Conservation (phyloP, 2,113 vertebrate species). For the Poeciliopsis turrubarensis region DNA sequence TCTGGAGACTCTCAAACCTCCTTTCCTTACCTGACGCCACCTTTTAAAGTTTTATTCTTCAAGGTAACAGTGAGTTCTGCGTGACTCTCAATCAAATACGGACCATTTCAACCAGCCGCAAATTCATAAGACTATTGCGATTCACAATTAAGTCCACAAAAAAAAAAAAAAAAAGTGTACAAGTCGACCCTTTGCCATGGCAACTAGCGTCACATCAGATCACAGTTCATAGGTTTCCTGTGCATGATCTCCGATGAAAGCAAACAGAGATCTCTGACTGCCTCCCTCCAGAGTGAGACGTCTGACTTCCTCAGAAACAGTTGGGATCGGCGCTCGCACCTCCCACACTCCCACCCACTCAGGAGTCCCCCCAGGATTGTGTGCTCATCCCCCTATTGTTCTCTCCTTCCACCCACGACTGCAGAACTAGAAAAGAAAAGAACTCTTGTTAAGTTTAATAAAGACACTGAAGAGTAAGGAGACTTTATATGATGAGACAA, state of each 20-base stretch:
- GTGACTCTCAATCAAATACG: neutral
- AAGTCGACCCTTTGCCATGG: neutral
- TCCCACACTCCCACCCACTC: neutral
- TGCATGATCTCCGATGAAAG: neutral
- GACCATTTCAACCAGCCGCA: neutral
- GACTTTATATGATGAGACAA: neutral
- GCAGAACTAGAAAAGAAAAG: neutral
- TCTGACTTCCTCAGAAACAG: neutral
- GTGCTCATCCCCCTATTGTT: neutral
- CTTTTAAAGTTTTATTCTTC: too few species aligned
- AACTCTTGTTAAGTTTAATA: neutral
- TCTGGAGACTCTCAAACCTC: neutral
- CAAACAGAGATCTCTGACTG: neutral
- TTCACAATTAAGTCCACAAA: neutral
- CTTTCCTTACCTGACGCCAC: too few species aligned
- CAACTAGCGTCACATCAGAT: too few species aligned
- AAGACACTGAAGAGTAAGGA: neutral
- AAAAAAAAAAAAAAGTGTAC: too few species aligned
- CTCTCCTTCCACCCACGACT: neutral
- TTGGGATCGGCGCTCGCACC: neutral
- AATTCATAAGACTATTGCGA: neutral
- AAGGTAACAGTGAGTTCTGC: neutral
- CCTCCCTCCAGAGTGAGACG: neutral
- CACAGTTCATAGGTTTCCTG: neutral
- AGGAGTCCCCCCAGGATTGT: slow-evolving; percentile 1